These are phyloP conservation scores for Raphicerus campestris DNA, from an alignment of 2,113 vertebrate species.

Conservation along the genomic window DNA sequence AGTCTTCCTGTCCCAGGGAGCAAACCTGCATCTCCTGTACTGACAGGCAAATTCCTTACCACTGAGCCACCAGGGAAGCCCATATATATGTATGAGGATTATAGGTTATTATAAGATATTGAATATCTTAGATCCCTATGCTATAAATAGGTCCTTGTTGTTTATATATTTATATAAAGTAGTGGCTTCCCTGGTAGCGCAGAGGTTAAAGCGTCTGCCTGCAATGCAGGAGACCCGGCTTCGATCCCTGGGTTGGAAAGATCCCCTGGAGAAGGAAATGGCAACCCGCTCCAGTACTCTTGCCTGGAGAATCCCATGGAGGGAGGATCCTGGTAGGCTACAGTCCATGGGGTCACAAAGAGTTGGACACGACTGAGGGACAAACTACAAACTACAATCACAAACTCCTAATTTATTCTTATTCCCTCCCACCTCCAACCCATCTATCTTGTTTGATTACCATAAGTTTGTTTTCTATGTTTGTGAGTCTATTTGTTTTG, in stretches of 20 bases:
- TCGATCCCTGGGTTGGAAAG: no score
- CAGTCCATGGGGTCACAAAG: no score
- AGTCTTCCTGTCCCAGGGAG: neutral
- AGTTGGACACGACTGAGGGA: no score
- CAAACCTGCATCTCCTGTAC: neutral
- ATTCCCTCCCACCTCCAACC: neutral
- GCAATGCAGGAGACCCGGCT: no score
- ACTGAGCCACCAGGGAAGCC: neutral
- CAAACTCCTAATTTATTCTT: neutral
- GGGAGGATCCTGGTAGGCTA: no score
- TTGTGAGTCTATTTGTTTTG: neutral
- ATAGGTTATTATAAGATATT: neutral
- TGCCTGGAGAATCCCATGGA: no score
- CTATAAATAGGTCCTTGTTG: neutral
- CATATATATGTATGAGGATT: neutral
- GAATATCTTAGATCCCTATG: neutral
- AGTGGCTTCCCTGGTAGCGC: no score
- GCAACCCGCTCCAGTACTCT: no score
- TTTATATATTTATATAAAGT: neutral
- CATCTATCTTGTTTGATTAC: neutral
- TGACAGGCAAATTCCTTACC: neutral
- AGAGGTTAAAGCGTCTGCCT: no score
- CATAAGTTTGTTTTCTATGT: neutral
- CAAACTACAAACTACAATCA: neutral
- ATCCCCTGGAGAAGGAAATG: no score